Evolutionary conservation across 2,888 invertebrate species (phyloP).

Genomic region (Tanypteryx hageni): DNA sequence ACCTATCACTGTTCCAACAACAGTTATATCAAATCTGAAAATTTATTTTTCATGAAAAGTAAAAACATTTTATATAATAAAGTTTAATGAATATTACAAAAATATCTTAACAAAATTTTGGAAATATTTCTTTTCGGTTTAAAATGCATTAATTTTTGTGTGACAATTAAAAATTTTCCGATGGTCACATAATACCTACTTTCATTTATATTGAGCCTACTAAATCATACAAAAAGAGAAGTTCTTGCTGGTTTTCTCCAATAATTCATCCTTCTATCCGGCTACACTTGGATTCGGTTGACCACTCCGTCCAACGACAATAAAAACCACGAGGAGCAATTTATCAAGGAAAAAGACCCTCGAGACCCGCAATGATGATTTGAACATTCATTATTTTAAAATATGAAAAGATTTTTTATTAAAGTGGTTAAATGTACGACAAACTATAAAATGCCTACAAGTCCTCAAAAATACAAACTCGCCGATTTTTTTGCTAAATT

Average conservation of each 20-base stretch:
- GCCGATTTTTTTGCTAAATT: no score
- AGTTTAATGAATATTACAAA: no score
- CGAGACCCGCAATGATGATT: neutral
- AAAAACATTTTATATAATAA: neutral
- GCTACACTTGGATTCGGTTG: constrained; percentile 16
- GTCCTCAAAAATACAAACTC: no score
- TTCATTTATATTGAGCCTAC: neutral
- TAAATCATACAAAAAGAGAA: neutral
- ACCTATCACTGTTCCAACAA: neutral
- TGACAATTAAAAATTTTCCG: neutral
- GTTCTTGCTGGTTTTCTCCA: neutral
- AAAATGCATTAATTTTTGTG: no score
- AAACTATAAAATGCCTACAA: no score
- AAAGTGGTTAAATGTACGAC: neutral
- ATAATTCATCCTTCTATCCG: neutral
- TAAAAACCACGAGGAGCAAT: neutral
- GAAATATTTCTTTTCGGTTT: no score
- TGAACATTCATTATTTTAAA: neutral
- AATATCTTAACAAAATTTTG: no score
- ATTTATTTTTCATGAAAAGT: neutral
- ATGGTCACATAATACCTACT: neutral
- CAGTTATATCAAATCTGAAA: neutral
- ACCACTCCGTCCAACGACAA: constrained; percentile 3
- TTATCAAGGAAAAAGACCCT: neutral
- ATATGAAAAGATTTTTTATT: neutral